Evolutionary conservation across 2,888 invertebrate genomes (phyloP).

Genomic region (Scelioninae gen. 2): DNA sequence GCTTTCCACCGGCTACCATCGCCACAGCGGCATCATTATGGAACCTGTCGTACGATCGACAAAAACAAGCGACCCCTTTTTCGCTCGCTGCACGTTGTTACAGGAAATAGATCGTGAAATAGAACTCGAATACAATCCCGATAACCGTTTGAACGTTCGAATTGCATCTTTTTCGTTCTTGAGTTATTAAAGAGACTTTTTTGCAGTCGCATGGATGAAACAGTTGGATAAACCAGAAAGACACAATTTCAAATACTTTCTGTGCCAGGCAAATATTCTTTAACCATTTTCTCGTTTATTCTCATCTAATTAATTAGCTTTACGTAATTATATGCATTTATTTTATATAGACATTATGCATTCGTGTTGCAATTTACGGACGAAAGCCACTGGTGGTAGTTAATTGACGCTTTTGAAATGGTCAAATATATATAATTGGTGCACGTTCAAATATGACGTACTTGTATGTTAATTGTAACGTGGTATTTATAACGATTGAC

Average conservation of each 20-base stretch:
- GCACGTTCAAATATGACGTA: conserved; percentile 19
- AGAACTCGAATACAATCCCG: conserved; percentile 2
- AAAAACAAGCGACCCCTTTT: conserved; percentile 46
- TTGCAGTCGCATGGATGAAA: no score
- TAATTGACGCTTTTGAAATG: conserved; percentile 54
- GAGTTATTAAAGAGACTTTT: no score
- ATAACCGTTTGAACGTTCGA: not conserved
- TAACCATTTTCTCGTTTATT: no score
- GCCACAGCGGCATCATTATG: conserved; percentile 45
- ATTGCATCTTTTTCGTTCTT: no score
- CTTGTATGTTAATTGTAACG: conserved; percentile 24
- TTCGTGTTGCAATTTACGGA: conserved; percentile 19
- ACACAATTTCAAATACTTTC: no score
- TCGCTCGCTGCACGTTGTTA: conserved; percentile 4
- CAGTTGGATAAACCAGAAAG: no score
- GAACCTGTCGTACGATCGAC: conserved; percentile 52
- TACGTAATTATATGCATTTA: conserved; percentile 29
- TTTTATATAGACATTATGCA: conserved; percentile 28
- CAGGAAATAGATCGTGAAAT: conserved; percentile 11
- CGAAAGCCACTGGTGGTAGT: conserved; percentile 28
- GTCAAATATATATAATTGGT: conserved; percentile 14
- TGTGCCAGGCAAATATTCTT: no score
- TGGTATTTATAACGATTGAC: conserved; percentile 27
- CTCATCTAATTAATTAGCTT: conserved; percentile 9
- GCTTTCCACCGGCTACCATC: conserved; percentile 51